Evolutionary conservation across 2,797 vertebrate species (phyloP).

Genomic region (Botia kubotai): DNA sequence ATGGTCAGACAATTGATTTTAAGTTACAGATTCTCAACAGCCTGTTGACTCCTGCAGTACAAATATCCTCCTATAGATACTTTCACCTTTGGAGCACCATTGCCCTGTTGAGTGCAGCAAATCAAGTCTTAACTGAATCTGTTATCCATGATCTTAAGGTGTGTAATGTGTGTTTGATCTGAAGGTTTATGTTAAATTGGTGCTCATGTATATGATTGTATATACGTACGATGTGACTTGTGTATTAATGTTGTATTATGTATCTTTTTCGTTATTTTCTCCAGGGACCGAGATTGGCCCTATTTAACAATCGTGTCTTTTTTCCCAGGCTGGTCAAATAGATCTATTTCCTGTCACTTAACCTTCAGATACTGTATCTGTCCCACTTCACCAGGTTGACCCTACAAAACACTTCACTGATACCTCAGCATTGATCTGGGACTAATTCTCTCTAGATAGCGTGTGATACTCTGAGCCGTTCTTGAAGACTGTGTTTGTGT

Average conservation of each 20-base stretch:
- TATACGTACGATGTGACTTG: not conserved
- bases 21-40: not conserved
- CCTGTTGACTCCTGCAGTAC: not conserved
- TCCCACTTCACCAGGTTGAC: not conserved
- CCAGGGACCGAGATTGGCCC: not conserved
- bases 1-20: not conserved
- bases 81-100: no score
- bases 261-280: not conserved
- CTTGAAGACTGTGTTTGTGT: slow-evolving; percentile 40
- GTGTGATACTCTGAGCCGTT: slow-evolving; percentile 35
- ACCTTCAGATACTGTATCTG: not conserved
- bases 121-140: no score
- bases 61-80: not conserved
- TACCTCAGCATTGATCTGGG: slow-evolving; percentile 25
- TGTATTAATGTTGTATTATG: not conserved
- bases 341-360: not conserved
- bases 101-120: no score
- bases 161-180: not conserved
- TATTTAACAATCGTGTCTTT: not conserved
- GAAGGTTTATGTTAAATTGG: not conserved
- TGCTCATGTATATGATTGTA: no score
- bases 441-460: slow-evolving; percentile 8
- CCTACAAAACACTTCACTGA: slow-evolving; percentile 13
- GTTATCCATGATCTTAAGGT: no score
- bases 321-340: not conserved